A percentile compares a stretch with the other conserved stretches of the same genome.
These are phyloP conservation scores for Xiphophorus birchmanni DNA, from an alignment of 2,797 vertebrate genomes.

Conservation along the genomic window DNA sequence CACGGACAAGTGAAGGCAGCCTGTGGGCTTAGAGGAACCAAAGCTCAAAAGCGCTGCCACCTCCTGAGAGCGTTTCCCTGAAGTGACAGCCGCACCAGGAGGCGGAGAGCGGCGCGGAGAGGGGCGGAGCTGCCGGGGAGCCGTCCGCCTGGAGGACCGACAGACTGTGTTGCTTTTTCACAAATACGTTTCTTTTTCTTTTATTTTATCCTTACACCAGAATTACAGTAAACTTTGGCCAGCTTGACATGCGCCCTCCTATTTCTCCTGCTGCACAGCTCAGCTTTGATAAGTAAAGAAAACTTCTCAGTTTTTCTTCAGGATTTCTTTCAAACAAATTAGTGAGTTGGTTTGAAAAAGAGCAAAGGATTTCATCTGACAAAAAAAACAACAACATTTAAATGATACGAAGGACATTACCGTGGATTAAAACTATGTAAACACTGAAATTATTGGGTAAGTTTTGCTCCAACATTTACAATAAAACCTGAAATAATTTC, in stretches of 20 bases:
- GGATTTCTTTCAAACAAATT: background rate
- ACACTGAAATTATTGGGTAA: background rate
- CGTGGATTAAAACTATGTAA: background rate
- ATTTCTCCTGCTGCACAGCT: too few species aligned
- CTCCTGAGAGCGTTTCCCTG: conserved; percentile 1
- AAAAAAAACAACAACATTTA: too few species aligned
- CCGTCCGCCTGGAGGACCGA: background rate
- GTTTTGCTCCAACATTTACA: background rate
- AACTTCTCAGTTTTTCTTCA: background rate
- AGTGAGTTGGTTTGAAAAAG: background rate
- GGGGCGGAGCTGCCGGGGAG: conserved; percentile 45
- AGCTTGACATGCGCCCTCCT: background rate
- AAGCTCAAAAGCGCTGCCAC: background rate
- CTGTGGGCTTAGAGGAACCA: background rate
- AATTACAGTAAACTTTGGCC: background rate
- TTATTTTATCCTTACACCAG: background rate
- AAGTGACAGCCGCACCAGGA: background rate
- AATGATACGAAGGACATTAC: background rate
- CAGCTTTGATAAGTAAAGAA: background rate
- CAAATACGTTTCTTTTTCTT: background rate
- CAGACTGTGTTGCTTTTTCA: background rate
- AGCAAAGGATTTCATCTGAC: background rate
- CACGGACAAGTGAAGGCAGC: background rate
- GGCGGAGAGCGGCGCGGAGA: conserved; percentile 11
- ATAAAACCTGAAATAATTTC: background rate